Evolutionary conservation across 2,797 vertebrate genomes (phyloP).

Genomic region (Alosa sapidissima): DNA sequence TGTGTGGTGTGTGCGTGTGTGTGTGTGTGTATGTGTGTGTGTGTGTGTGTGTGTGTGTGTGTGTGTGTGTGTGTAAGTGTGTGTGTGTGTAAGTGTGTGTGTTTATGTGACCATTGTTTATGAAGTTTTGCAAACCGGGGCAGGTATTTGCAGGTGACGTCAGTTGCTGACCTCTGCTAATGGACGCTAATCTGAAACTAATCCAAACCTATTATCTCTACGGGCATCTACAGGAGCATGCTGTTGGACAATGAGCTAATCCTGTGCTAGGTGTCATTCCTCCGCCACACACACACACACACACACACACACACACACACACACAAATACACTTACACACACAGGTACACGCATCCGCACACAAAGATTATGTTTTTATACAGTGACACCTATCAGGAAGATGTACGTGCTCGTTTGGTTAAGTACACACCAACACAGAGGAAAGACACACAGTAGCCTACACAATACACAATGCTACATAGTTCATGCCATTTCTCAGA

Average conservation of each 20-base stretch:
- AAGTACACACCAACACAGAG: background rate
- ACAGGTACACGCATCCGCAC: background rate
- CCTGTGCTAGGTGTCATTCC: slow-evolving; percentile 23
- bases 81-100: background rate
- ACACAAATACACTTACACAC: background rate
- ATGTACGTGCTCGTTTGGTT: no score
- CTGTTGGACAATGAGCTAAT: slow-evolving; percentile 47
- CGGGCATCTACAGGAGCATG: slow-evolving; percentile 56
- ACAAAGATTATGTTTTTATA: background rate
- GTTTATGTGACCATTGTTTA: slow-evolving; percentile 46
- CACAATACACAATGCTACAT: background rate
- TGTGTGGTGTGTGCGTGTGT: background rate
- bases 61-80: background rate
- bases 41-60: background rate
- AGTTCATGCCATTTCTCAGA: background rate
- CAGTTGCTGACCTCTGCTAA: slow-evolving; percentile 80
- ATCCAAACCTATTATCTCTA: slow-evolving; percentile 74
- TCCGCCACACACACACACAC: background rate
- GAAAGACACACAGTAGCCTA: no score
- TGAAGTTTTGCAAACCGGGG: slow-evolving; percentile 71
- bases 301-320: slow-evolving; percentile 15
- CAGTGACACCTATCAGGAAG: no score
- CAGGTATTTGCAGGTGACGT: slow-evolving; percentile 76
- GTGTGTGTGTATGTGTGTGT: background rate
- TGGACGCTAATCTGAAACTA: slow-evolving; percentile 83